Evolutionary conservation across 2,888 invertebrate species (phyloP).

Genomic region (Scelioninae gen. 1): DNA sequence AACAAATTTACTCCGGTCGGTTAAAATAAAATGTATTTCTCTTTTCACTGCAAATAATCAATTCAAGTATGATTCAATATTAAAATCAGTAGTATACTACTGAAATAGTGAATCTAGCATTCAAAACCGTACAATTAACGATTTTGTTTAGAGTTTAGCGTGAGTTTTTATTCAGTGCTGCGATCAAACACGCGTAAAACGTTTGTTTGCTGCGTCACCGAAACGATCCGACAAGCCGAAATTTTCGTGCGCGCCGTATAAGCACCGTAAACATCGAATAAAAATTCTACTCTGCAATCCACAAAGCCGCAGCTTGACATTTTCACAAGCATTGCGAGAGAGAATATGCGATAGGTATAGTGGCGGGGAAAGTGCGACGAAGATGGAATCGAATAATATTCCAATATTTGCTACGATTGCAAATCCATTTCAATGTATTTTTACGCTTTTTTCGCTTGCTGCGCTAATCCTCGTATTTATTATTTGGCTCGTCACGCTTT

Average conservation of each 20-base stretch:
- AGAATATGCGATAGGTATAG: background rate
- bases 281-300: conserved; percentile 61
- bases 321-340: conserved; percentile 44
- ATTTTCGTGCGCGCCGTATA: conserved; percentile 56
- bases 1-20: too few species aligned
- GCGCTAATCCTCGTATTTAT: conserved; percentile 53
- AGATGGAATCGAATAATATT: conserved; percentile 49
- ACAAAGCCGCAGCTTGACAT: conserved; percentile 67
- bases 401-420: conserved; percentile 55
- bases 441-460: conserved; percentile 35
- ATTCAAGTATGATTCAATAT: background rate
- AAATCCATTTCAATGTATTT: conserved; percentile 57
- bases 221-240: conserved; percentile 60
- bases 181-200: conserved; percentile 68
- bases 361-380: background rate
- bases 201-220: conserved; percentile 61
- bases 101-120: conserved; percentile 15
- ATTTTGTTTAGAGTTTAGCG: conserved; percentile 12
- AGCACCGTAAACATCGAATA: conserved; percentile 68
- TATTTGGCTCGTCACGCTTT: conserved; percentile 54
- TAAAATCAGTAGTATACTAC: background rate
- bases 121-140: conserved; percentile 37
- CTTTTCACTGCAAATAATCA: too few species aligned
- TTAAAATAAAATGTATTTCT: too few species aligned
- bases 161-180: conserved; percentile 49